A percentile compares a stretch with the other conserved stretches of the same genome.
Conservation (phyloP, 2,113 vertebrate species). For the Catharus minimus region DNA sequence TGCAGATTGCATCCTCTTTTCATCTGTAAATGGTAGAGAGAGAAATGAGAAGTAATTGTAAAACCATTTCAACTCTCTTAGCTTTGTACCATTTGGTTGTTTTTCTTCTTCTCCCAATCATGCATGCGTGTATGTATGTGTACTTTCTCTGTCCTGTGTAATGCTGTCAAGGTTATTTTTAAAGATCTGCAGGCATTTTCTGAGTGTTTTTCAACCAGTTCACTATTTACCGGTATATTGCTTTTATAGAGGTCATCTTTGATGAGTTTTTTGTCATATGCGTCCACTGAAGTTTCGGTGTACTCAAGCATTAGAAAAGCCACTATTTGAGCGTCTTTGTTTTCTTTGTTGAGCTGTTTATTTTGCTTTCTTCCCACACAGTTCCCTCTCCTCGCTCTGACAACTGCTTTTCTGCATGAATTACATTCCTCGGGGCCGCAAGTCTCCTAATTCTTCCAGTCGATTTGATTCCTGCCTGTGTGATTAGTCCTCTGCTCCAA, state of each 20-base stretch:
- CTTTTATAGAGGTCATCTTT: conserved; percentile 67
- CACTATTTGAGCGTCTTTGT: conserved; percentile 75
- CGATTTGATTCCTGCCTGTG: conserved; percentile 74
- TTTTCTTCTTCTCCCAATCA: not conserved
- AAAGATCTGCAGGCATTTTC: not conserved
- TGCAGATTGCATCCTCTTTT: not conserved
- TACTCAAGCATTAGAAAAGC: conserved; percentile 76
- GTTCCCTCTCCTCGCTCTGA: conserved; percentile 73
- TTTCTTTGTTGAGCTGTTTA: conserved; percentile 84
- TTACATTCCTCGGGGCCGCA: conserved; percentile 76
- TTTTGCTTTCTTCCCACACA: conserved; percentile 81
- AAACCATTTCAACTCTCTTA: not conserved
- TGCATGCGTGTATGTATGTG: not conserved
- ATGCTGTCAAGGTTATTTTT: not conserved
- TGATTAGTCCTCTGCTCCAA: conserved; percentile 73
- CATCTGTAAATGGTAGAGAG: not conserved
- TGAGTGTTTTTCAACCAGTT: not conserved
- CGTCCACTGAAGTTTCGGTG: conserved; percentile 71
- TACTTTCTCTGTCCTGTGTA: not conserved
- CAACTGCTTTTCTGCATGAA: conserved; percentile 81
- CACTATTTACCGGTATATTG: conserved; percentile 47
- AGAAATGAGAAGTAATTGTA: not conserved
- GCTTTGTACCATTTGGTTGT: not conserved
- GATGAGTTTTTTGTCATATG: conserved; percentile 68
- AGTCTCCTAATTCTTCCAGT: conserved; percentile 79